Evolutionary conservation across 1,140 invertebrate species (phyloP), one percentile per base, ranked within the genome.

Genomic region (Cardiocondyla obscurior): DNA sequence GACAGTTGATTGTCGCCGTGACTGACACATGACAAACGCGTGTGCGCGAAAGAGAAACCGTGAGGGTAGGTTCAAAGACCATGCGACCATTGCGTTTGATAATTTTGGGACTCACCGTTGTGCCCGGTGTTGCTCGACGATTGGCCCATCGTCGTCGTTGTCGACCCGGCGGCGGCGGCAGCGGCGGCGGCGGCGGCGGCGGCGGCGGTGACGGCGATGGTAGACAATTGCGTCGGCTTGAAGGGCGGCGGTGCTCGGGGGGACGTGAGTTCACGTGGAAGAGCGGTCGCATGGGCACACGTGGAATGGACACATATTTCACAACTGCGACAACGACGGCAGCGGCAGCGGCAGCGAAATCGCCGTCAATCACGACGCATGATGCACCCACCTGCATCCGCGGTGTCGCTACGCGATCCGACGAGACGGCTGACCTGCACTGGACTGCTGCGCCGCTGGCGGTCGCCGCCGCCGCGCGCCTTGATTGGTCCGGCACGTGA

Each of bases 51-150:
- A 39, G 7, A 39, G 1, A 39, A 16, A 16, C 44, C 44, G 44
- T n/a, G n/a, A n/a, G n/a, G n/a, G n/a, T n/a, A n/a, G n/a, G n/a
- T n/a, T n/a, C n/a, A n/a, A n/a, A n/a, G n/a, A n/a, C n/a, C n/a
- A n/a, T n/a, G 70, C 70, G 46, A 25, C 81, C 67, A 28, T 46
- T 69, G 58, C 74, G 33, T 74, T 82, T 33, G 65, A 46, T 22
- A 14, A 81, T 82, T 86, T 60, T 57, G 53, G 16, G 65, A 93
- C 93, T 93, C 90, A 93, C 93, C 93, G 88, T 87, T 93, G 88
- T 91, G 92, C 60, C 92, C 91, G 88, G 91, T 91, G 88, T 90
- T 93, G 88, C 92, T 93, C 74, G 92, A 93, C 70, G 92, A 93
- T 72, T 93, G 92, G 82, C 93, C 93, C 93, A 93, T 93, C 83